Conservation (phyloP, 2,888 invertebrate species). For the Drosophila setosimentum region DNA sequence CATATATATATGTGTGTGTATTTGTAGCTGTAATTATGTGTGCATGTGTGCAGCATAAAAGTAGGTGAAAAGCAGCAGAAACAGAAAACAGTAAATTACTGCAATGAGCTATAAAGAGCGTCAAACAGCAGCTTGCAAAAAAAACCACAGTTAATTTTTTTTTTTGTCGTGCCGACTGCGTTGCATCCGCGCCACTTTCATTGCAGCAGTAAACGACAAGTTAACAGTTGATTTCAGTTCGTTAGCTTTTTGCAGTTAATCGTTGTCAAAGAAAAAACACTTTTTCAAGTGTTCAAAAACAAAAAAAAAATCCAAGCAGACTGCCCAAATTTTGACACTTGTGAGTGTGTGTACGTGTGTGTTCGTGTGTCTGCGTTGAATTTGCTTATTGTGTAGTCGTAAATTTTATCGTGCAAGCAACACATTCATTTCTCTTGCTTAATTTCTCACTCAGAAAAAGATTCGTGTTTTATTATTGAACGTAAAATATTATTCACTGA, state of each 20-base stretch:
- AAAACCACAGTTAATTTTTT: slow-evolving; percentile 69
- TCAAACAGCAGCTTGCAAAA: slow-evolving; percentile 29
- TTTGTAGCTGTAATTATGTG: slow-evolving; percentile 14
- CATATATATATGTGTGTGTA: slow-evolving; percentile 25
- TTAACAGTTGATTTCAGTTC: slow-evolving; percentile 50
- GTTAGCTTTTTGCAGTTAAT: slow-evolving; percentile 57
- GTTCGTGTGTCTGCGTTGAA: slow-evolving; percentile 22
- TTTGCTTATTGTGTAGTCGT: slow-evolving; percentile 33
- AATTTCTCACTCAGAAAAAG: slow-evolving; percentile 40
- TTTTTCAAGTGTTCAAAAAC: slow-evolving; percentile 29
- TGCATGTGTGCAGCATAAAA: slow-evolving; percentile 64
- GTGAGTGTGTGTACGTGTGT: slow-evolving; percentile 37
- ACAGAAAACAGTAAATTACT: slow-evolving; percentile 62
- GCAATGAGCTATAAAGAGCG: slow-evolving; percentile 59
- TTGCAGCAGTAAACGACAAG: slow-evolving; percentile 47
- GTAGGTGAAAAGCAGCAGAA: slow-evolving; percentile 62
- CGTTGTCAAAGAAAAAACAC: slow-evolving; percentile 19
- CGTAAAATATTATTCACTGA: slow-evolving; percentile 30
- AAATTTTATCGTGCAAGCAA: slow-evolving; percentile 56
- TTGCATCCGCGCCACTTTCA: slow-evolving; percentile 48
- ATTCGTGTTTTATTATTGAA: slow-evolving; percentile 45
- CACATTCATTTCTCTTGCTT: slow-evolving; percentile 54
- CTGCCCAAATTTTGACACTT: slow-evolving; percentile 58
- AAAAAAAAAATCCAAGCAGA: slow-evolving; percentile 49
- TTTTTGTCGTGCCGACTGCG: slow-evolving; percentile 50